phyloP scores from a whole-genome alignment of 2,888 invertebrate genomes.

The Panzeria rudis region DNA sequence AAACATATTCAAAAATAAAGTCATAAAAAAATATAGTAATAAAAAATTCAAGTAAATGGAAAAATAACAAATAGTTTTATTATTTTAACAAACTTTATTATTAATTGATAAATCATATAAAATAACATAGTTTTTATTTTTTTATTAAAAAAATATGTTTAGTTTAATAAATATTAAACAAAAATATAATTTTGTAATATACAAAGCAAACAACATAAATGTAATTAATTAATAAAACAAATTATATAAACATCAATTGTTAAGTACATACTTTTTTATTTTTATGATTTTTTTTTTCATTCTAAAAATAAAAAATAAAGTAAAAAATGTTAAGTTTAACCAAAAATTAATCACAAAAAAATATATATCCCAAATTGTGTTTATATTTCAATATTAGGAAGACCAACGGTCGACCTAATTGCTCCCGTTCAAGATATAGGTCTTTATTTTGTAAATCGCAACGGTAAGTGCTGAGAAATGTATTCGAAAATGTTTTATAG shows the following conservation, averaged over 20 bases:
- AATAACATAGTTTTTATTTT: slow-evolving; percentile 60
- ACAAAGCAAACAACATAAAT: slow-evolving; percentile 48
- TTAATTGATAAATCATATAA: slow-evolving; percentile 29
- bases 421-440: no score
- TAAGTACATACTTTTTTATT: slow-evolving; percentile 75
- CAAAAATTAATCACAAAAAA: slow-evolving; percentile 71
- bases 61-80: slow-evolving; percentile 41
- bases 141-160: slow-evolving; percentile 46
- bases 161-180: slow-evolving; percentile 29
- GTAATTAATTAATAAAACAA: slow-evolving; percentile 62
- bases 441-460: no score
- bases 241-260: slow-evolving; percentile 75
- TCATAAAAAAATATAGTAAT: slow-evolving; percentile 49
- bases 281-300: slow-evolving; percentile 75
- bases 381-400: slow-evolving; percentile 1
- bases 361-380: not conserved
- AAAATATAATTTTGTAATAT: slow-evolving; percentile 67
- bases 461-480: no score
- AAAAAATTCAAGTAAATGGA: slow-evolving; percentile 52
- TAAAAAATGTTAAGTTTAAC: slow-evolving; percentile 74
- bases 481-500: no score
- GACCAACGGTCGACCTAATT: not conserved
- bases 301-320: slow-evolving; percentile 75
- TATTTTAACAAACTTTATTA: slow-evolving; percentile 47
- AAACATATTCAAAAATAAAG: slow-evolving; percentile 46